phyloP scores from a whole-genome alignment of 2,888 invertebrate species.

The Corbicula japonica region DNA sequence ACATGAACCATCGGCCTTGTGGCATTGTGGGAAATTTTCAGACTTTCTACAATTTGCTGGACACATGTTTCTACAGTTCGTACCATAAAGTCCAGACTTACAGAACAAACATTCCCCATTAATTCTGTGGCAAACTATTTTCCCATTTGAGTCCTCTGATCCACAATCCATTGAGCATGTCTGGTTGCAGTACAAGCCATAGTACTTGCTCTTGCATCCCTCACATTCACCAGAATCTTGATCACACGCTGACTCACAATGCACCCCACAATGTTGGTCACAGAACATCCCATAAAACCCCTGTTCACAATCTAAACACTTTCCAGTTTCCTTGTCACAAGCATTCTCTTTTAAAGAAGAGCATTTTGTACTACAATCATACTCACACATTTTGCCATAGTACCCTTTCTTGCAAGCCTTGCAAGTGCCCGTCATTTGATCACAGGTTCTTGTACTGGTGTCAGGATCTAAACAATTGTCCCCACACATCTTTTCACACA shows the following conservation, averaged over 20 bases:
- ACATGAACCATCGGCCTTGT: constrained; percentile 42
- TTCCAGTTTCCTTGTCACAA: constrained; percentile 40
- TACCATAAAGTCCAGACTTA: constrained; percentile 36
- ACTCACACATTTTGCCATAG: constrained; percentile 46
- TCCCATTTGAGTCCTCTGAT: constrained; percentile 1
- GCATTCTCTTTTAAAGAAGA: neutral
- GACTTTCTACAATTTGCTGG: constrained; percentile 15
- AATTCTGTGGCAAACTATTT: constrained; percentile 18
- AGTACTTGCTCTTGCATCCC: constrained; percentile 43
- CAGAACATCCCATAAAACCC: constrained; percentile 38
- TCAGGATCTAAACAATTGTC: constrained; percentile 18
- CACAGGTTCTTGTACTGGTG: constrained; percentile 16
- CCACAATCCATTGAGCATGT: constrained; percentile 53
- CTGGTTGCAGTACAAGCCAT: constrained; percentile 39
- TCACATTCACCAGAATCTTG: constrained; percentile 20
- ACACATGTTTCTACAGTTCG: constrained; percentile 23
- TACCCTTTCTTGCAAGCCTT: constrained; percentile 32
- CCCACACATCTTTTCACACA: constrained; percentile 34
- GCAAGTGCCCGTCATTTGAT: constrained; percentile 23
- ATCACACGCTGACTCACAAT: constrained; percentile 36
- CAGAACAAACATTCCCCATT: constrained; percentile 49
- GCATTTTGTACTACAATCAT: constrained; percentile 45
- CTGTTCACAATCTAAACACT: constrained; percentile 34
- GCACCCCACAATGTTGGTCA: constrained; percentile 21
- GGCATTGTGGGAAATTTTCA: constrained; percentile 5